Percentiles rank a stretch among this genome's conserved stretches.
Evolutionary conservation across 1,140 invertebrate species (phyloP).

Genomic region (Drosophila ohnishii): DNA sequence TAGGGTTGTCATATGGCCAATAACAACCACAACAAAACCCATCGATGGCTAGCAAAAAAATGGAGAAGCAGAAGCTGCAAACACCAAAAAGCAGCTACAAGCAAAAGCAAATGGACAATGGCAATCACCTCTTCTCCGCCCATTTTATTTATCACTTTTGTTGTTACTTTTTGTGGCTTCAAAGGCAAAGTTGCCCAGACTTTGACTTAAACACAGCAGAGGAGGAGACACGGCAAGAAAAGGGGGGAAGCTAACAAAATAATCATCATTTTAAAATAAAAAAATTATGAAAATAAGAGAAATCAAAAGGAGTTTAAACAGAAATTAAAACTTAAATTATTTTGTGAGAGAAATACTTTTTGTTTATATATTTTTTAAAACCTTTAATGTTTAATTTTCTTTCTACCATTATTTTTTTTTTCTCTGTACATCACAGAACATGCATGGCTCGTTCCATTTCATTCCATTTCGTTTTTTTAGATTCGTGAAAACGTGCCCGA

Average conservation of each 20-base stretch:
- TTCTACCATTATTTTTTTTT: not conserved
- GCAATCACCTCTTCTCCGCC: conserved; percentile 17
- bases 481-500: conserved; percentile 76
- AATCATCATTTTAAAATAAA: not conserved
- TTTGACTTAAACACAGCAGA: not conserved
- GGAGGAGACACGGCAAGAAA: not conserved
- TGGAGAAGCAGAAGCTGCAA: conserved; percentile 7
- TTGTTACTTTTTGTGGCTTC: conserved; percentile 9
- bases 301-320: not conserved
- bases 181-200: not conserved
- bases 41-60: conserved; percentile 1
- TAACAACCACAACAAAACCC: conserved; percentile 6
- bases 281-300: not conserved
- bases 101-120: conserved; percentile 25
- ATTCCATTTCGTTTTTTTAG: conserved; percentile 43
- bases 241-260: not conserved
- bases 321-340: not conserved
- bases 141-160: conserved; percentile 68
- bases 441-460: conserved; percentile 51
- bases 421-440: conserved; percentile 20
- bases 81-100: conserved; percentile 4
- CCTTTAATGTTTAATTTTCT: too few species aligned
- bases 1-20: not conserved
- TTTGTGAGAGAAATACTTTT: not conserved
- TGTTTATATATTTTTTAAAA: too few species aligned